Evolutionary conservation across 1,140 invertebrate genomes (phyloP).

Genomic region (Catajapyx aquilonaris): DNA sequence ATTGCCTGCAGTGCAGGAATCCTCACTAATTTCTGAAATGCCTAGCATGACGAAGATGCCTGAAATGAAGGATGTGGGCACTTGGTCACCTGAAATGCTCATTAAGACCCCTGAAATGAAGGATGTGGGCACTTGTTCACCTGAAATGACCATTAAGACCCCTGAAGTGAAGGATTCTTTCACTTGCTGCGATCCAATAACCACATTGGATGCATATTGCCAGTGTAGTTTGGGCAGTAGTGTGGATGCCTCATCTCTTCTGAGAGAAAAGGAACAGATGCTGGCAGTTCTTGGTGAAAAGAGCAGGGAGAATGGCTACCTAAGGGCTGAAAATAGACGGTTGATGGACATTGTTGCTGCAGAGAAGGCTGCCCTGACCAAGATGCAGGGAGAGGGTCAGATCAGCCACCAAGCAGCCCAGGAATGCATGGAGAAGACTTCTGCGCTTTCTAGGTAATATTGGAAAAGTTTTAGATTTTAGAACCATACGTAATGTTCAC

Average conservation of each 20-base stretch:
- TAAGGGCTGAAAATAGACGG: slow-evolving; percentile 22
- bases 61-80: neutral
- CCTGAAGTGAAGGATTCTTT: neutral
- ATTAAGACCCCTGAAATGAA: neutral
- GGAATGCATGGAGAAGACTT: too few species aligned
- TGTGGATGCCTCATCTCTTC: neutral
- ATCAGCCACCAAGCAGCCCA: too few species aligned
- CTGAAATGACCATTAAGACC: neutral
- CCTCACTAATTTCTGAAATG: too few species aligned
- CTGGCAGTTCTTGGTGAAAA: slow-evolving; percentile 24
- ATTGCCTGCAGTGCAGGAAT: neutral
- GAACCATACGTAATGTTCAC: too few species aligned
- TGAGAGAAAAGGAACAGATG: slow-evolving; percentile 19
- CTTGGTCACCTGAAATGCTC: neutral
- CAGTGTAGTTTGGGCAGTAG: too few species aligned
- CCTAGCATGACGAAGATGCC: too few species aligned
- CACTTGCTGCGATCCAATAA: neutral
- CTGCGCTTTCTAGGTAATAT: too few species aligned
- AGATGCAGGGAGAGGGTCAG: slow-evolving; percentile 18
- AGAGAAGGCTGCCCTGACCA: slow-evolving; percentile 19
- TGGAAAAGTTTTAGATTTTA: too few species aligned
- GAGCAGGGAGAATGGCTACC: slow-evolving; percentile 19
- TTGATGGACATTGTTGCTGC: slow-evolving; percentile 21
- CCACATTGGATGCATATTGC: neutral
- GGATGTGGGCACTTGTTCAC: neutral